Conservation (phyloP, 1,140 invertebrate species). For the Augochlora pura region DNA sequence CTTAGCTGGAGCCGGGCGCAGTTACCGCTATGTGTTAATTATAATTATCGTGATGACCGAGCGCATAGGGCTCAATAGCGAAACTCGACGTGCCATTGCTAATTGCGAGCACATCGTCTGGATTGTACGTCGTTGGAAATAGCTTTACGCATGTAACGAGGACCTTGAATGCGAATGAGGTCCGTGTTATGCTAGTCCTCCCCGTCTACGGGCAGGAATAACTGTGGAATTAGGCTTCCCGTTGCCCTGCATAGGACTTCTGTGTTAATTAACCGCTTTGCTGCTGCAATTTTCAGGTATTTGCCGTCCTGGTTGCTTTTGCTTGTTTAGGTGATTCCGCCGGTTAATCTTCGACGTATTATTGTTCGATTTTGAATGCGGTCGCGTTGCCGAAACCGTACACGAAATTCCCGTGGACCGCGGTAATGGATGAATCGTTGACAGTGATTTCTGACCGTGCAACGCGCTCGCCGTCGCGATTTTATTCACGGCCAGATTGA, state of each 20-base stretch:
- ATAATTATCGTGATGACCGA: conserved; percentile 53
- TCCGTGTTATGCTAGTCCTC: conserved; percentile 34
- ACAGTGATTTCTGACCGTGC: no score
- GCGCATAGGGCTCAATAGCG: conserved; percentile 44
- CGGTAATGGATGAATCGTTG: no score
- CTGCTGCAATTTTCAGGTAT: background rate
- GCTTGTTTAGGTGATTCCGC: background rate
- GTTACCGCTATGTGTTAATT: conserved; percentile 45
- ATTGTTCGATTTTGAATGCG: conserved; percentile 1
- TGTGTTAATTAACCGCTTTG: conserved; percentile 5
- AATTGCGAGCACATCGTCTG: conserved; percentile 55
- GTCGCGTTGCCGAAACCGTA: background rate
- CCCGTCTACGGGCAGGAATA: background rate
- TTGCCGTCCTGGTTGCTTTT: background rate
- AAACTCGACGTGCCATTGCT: conserved; percentile 46
- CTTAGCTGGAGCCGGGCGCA: background rate
- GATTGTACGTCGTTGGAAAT: conserved; percentile 42
- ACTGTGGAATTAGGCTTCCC: conserved; percentile 5
- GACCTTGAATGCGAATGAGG: conserved; percentile 13
- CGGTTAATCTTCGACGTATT: background rate
- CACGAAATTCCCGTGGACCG: no score
- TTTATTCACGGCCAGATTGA: no score
- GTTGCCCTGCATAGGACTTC: background rate
- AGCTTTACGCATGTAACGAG: conserved; percentile 49
- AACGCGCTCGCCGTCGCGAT: no score